Evolutionary conservation across 2,888 invertebrate genomes (phyloP).

Genomic region (Schizaphis graminum): DNA sequence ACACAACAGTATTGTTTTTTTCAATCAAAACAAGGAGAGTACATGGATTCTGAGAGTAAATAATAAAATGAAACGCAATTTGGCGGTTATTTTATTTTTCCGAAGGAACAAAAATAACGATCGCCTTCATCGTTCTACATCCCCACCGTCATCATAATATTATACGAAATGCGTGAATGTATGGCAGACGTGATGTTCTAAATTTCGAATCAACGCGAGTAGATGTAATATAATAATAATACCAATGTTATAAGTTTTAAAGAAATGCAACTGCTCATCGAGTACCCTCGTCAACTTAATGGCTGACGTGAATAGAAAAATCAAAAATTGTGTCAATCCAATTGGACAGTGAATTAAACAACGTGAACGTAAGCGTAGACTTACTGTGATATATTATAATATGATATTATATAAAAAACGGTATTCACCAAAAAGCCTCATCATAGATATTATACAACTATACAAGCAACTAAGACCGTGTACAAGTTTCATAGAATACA

Average conservation of each 20-base stretch:
- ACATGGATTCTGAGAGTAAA: background rate
- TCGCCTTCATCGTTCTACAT: background rate
- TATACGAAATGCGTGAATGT: background rate
- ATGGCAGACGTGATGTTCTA: background rate
- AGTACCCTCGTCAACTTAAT: constrained; percentile 44
- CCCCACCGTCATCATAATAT: background rate
- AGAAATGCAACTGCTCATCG: background rate
- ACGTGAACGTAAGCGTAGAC: background rate
- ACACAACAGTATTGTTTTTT: background rate
- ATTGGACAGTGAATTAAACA: constrained; percentile 22
- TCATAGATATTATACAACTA: background rate
- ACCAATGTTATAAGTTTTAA: background rate
- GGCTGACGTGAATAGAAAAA: constrained; percentile 35
- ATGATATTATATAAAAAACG: background rate
- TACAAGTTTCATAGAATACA: background rate
- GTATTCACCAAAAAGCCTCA: background rate
- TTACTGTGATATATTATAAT: background rate
- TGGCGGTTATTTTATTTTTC: background rate
- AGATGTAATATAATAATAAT: background rate
- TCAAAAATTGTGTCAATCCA: constrained; percentile 30
- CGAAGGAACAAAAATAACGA: background rate
- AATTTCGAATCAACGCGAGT: background rate
- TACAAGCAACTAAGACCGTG: too few relatives aligned
- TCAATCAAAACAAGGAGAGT: background rate
- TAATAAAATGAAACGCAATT: constrained; percentile 10